Percentiles rank a stretch among this genome's conserved stretches.
These are phyloP conservation scores for Sinella curviseta DNA, from an alignment of 1,140 invertebrate genomes.

Conservation along the genomic window DNA sequence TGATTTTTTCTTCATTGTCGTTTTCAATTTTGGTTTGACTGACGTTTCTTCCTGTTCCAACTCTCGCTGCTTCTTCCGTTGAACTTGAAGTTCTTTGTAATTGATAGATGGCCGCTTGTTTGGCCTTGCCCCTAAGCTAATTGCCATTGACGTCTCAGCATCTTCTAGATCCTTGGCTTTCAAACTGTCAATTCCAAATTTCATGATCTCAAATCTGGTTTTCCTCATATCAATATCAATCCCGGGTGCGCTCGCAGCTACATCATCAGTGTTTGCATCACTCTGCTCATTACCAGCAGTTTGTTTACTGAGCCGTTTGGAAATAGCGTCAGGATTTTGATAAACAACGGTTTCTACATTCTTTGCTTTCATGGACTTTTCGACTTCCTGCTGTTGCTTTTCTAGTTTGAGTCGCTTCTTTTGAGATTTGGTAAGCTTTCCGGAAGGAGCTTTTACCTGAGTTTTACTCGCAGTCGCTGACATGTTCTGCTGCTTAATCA, in stretches of 20 bases:
- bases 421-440: background rate
- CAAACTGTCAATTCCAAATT: constrained; percentile 50
- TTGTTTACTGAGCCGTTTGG: background rate
- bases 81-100: constrained; percentile 47
- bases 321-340: constrained; percentile 23
- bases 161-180: constrained; percentile 44
- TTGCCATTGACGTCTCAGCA: constrained; percentile 50
- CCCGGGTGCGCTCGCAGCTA: no score
- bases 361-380: background rate
- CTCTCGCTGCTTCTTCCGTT: constrained; percentile 25
- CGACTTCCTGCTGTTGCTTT: background rate
- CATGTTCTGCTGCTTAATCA: background rate
- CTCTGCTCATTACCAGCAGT: no score
- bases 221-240: constrained; percentile 39
- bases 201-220: constrained; percentile 50
- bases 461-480: background rate
- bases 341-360: constrained; percentile 30
- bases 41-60: constrained; percentile 23
- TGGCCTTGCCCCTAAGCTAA: constrained; percentile 51
- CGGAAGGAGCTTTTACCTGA: background rate
- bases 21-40: background rate
- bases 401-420: background rate
- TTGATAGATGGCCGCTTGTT: constrained; percentile 42
- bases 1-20: background rate
- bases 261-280: background rate